phyloP scores from a whole-genome alignment of 1,140 invertebrate species.

The Maniola jurtina region DNA sequence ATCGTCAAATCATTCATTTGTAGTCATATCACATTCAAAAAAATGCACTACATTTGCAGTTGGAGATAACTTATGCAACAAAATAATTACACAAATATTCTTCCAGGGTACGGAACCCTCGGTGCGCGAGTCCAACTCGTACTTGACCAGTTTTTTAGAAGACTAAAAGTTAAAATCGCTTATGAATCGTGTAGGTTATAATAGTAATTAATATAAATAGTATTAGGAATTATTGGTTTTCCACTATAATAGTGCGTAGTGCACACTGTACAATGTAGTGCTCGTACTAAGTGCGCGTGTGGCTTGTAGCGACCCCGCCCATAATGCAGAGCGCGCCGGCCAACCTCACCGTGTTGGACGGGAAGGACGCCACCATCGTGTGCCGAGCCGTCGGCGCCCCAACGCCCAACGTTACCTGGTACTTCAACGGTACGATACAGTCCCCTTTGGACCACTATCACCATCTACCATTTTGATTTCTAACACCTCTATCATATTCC shows the following conservation, averaged over 20 bases:
- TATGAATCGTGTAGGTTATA: conserved; percentile 8
- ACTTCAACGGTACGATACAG: conserved; percentile 87
- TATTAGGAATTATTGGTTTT: not conserved
- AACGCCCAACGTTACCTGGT: conserved; percentile 94
- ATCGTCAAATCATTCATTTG: too few relatives aligned
- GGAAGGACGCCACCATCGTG: conserved; percentile 92
- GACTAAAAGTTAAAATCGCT: not conserved
- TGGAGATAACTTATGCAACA: too few relatives aligned
- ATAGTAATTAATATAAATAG: not conserved
- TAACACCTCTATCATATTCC: too few relatives aligned
- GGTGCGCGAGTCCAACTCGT: too few relatives aligned
- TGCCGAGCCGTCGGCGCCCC: conserved; percentile 94
- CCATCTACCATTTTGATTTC: too few relatives aligned
- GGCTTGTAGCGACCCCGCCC: conserved; percentile 88
- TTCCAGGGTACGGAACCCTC: too few relatives aligned
- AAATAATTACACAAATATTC: too few relatives aligned
- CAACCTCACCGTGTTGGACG: conserved; percentile 94
- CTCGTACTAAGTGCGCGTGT: conserved; percentile 66
- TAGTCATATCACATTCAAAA: too few relatives aligned
- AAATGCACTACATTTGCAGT: too few relatives aligned
- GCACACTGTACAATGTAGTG: conserved; percentile 33
- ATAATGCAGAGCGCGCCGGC: conserved; percentile 89
- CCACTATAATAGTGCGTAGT: conserved; percentile 16
- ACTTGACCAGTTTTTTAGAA: too few relatives aligned
- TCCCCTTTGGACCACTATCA: not conserved